phyloP scores from a whole-genome alignment of 2,113 vertebrate genomes.

The Peromyscus californicus region DNA sequence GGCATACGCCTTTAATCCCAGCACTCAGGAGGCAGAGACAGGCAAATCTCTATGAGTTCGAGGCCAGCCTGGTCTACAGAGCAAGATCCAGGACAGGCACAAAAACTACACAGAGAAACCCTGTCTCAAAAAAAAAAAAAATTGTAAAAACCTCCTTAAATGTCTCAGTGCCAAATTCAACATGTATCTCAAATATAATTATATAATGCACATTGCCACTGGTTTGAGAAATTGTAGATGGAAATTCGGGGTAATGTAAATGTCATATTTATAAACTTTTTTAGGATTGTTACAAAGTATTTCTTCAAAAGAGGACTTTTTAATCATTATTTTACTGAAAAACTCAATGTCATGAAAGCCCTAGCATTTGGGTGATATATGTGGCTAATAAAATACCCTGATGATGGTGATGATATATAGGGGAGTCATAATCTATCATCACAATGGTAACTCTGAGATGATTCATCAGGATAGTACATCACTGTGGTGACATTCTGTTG shows the following conservation, averaged over 20 bases:
- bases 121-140: too few species aligned
- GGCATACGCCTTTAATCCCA: too few species aligned
- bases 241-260: background rate
- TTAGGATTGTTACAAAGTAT: slow-evolving; percentile 39
- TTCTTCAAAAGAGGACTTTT: slow-evolving; percentile 53
- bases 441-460: slow-evolving; percentile 61
- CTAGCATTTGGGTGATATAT: slow-evolving; percentile 73
- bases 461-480: slow-evolving; percentile 78
- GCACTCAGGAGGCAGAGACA: too few species aligned
- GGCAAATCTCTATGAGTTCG: too few species aligned
- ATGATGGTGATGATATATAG: slow-evolving; percentile 74
- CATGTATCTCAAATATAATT: background rate
- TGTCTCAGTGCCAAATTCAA: background rate
- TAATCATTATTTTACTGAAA: slow-evolving; percentile 63
- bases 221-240: background rate
- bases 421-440: slow-evolving; percentile 76
- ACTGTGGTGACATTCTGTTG: slow-evolving; percentile 49
- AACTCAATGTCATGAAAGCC: slow-evolving; percentile 70
- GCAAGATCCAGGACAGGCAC: too few species aligned
- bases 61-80: too few species aligned
- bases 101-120: too few species aligned
- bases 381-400: slow-evolving; percentile 80
- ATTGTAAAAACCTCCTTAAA: too few species aligned
- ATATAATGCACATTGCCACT: background rate
- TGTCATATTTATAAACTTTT: slow-evolving; percentile 64